Base-by-base conservation (phyloP, 2,888 invertebrate species). In the Trichopria drosophilae region DNA sequence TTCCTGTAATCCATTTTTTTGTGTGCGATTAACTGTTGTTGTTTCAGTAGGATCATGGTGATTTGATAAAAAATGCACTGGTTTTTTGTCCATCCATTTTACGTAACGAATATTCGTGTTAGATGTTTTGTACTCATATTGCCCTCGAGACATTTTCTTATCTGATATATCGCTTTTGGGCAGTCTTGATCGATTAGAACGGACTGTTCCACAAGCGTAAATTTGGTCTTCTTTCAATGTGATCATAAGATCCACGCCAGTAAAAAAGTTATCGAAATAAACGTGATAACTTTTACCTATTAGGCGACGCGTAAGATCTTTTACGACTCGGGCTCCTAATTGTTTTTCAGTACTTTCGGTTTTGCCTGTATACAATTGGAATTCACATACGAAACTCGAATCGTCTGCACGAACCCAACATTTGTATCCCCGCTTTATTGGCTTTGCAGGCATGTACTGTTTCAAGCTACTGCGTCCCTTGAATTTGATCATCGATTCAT, bases 171-270 rank as follows among this genome's bases (percentile, higher is more conserved):
- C 44, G n/a, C 51, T 43, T 50, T 60, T 60, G 6, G 65, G 64
- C 53, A 61, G 62, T 39, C 56, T 43, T 42, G 64, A 62, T 41
- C 61, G 52, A 22, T 57, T 60, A 50, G 54, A 47, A 13, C 63
- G 24, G n/a, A 66, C 46, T 29, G 65, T 65, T 1, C 63, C 64
- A 44, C 66, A 68, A 13, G 53, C 58, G 58, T 66, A 66, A 26
- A 61, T 37, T 15, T 53, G 31, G 23, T 50, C 43, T 12, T 56
- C 43, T 22, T 50, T 37, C 10, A 65, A 48, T 50, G 57, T 52
- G 35, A 51, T 28, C 22, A 64, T 36, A 9, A 67, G 46, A 6
- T 58, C 55, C 22, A 65, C 53, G 39, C 48, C 53, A 6, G 62
- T 50, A 47, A 63, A 66, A 54, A 62, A 62, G 29, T 57, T 60